These are phyloP conservation scores for Eustalomyia histrio DNA, from an alignment of 2,888 invertebrate genomes.

Conservation along the genomic window DNA sequence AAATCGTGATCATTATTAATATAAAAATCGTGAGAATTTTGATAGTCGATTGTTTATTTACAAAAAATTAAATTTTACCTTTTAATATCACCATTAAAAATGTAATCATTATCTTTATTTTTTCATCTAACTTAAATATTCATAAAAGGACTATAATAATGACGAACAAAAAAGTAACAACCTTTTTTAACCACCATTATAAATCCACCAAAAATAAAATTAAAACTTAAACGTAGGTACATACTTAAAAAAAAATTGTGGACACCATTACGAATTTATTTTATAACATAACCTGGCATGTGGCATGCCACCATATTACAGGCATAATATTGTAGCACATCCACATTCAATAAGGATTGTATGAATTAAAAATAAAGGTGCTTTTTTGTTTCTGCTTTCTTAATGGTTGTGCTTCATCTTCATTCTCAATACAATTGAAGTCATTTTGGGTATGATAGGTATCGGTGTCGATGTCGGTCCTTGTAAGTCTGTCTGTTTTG, in stretches of 20 bases:
- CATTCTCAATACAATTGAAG: slow-evolving; percentile 32
- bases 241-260: slow-evolving; percentile 17
- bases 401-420: slow-evolving; percentile 26
- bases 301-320: slow-evolving; percentile 64
- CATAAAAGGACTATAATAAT: slow-evolving; percentile 19
- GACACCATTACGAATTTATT: slow-evolving; percentile 62
- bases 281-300: slow-evolving; percentile 62
- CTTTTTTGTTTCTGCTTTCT: slow-evolving; percentile 9
- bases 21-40: neutral
- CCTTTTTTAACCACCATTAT: slow-evolving; percentile 50
- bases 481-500: slow-evolving; percentile 40
- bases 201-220: slow-evolving; percentile 6
- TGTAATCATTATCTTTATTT: neutral
- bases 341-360: slow-evolving; percentile 25
- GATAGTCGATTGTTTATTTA: neutral
- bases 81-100: neutral
- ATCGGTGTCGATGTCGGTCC: slow-evolving; percentile 27
- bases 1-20: too few relatives aligned
- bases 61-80: neutral
- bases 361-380: slow-evolving; percentile 41
- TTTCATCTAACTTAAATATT: neutral
- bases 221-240: neutral
- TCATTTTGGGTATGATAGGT: slow-evolving; percentile 38
- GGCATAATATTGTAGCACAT: neutral
- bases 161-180: slow-evolving; percentile 20